Conservation (phyloP, 2,113 vertebrate species). For the Pitta sordida region DNA sequence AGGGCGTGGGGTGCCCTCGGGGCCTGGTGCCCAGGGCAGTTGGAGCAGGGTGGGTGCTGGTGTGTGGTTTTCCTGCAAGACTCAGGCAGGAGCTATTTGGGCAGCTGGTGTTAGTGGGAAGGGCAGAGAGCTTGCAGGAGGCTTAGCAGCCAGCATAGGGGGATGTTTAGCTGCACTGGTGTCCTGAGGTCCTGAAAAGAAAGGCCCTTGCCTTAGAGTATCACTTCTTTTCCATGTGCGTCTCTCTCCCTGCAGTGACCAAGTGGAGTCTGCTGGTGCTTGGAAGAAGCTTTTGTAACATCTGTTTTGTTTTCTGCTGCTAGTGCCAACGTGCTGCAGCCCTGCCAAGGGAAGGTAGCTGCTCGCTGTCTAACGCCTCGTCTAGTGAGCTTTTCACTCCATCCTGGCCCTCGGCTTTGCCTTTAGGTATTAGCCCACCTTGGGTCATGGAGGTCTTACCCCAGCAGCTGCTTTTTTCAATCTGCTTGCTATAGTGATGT, state of each 20-base stretch:
- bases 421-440: neutral
- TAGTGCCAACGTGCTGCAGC: slow-evolving; percentile 50
- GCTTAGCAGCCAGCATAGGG: neutral
- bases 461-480: slow-evolving; percentile 40
- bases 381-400: slow-evolving; percentile 21
- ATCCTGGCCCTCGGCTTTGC: neutral
- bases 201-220: slow-evolving; percentile 50
- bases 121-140: neutral
- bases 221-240: slow-evolving; percentile 21
- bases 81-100: neutral
- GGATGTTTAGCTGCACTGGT: neutral
- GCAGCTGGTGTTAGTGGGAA: neutral
- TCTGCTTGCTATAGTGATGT: slow-evolving; percentile 40
- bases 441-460: neutral
- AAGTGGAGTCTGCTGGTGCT: slow-evolving; percentile 50
- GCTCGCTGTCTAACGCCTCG: neutral
- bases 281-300: slow-evolving; percentile 63
- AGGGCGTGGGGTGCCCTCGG: neutral
- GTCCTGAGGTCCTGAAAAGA: neutral
- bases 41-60: neutral
- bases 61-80: neutral
- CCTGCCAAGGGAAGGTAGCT: slow-evolving; percentile 19
- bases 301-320: slow-evolving; percentile 53
- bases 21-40: neutral
- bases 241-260: slow-evolving; percentile 50